Percentiles rank a stretch among this genome's conserved stretches.
These are phyloP conservation scores for Cathartes aura DNA, from an alignment of 2,113 vertebrate species.

Conservation along the genomic window DNA sequence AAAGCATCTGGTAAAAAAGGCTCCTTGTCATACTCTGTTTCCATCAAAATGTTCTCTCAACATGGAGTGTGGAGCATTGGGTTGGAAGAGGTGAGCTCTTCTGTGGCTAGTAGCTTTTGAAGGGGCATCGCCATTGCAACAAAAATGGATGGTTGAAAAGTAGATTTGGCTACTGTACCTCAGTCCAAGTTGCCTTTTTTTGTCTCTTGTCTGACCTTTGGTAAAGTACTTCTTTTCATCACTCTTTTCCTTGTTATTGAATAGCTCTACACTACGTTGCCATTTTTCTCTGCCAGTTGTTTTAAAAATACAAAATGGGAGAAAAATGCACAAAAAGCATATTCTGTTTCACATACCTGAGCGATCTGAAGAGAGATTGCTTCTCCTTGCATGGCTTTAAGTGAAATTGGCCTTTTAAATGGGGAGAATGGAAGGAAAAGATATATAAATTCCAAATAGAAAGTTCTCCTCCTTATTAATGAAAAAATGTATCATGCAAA, in stretches of 20 bases:
- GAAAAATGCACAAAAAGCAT: background rate
- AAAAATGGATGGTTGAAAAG: background rate
- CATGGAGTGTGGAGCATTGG: background rate
- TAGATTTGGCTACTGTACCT: background rate
- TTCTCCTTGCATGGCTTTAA: background rate
- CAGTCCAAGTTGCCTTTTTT: background rate
- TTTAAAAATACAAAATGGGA: background rate
- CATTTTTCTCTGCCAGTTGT: background rate
- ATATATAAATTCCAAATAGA: constrained; percentile 14
- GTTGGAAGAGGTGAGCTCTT: constrained; percentile 21
- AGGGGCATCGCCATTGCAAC: background rate
- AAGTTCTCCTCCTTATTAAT: constrained; percentile 42
- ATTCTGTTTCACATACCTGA: background rate
- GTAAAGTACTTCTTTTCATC: background rate
- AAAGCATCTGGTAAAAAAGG: constrained; percentile 28
- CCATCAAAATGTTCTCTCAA: constrained; percentile 13
- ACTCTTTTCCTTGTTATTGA: background rate
- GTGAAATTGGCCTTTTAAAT: constrained; percentile 22
- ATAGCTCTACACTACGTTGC: background rate
- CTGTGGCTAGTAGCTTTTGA: background rate
- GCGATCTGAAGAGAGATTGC: background rate
- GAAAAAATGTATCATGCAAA: constrained; percentile 59
- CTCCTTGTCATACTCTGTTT: constrained; percentile 22
- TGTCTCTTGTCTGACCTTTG: background rate
- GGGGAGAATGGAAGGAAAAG: background rate